These are phyloP conservation scores for Latrodectus geometricus DNA, from an alignment of 1,140 invertebrate species.

Conservation along the genomic window DNA sequence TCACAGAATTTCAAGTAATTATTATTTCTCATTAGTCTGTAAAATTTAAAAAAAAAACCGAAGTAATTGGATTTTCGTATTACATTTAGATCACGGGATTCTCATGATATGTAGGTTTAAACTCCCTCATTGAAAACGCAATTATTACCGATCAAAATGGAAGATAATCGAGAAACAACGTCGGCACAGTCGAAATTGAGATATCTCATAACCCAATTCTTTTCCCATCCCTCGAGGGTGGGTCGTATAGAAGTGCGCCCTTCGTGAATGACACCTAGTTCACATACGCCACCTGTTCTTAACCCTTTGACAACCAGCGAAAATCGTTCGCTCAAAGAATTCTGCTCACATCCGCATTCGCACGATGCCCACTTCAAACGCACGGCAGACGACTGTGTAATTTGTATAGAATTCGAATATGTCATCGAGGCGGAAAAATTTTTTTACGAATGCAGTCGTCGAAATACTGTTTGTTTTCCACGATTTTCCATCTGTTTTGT, in stretches of 20 bases:
- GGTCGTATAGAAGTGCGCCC: background rate
- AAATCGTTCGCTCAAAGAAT: background rate
- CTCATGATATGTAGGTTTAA: no score
- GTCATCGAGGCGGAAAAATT: background rate
- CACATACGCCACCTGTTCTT: background rate
- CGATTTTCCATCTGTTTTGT: background rate
- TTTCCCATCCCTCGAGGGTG: background rate
- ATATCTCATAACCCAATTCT: background rate
- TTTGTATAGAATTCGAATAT: background rate
- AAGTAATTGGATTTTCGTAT: no score
- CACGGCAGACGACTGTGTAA: background rate
- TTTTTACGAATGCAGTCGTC: background rate
- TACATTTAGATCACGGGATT: no score
- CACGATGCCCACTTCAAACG: background rate
- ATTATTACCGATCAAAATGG: no score
- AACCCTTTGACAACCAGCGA: background rate
- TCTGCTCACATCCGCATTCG: background rate
- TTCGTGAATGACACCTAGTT: background rate
- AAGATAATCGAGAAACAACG: background rate
- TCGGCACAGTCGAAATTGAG: background rate
- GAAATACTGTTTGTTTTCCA: background rate
- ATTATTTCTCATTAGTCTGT: no score
- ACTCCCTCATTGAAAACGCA: no score
- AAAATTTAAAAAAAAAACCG: no score
- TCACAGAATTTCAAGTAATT: no score